A percentile compares a stretch with the other conserved stretches of the same genome.
Evolutionary conservation across 23 tunicate genomes (phyloP).

Genomic region (Styela plicata): DNA sequence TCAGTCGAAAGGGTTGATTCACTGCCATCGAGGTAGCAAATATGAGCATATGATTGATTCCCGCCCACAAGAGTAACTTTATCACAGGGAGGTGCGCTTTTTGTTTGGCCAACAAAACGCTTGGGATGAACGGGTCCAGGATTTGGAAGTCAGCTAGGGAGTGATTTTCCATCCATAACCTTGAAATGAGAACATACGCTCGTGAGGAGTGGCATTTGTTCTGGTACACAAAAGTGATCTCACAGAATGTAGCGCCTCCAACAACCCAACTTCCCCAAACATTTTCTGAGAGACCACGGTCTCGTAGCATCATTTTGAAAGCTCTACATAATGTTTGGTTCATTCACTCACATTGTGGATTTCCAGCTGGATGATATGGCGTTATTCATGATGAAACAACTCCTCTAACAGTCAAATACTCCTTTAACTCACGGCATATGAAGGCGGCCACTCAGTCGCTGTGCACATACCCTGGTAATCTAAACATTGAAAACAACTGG

Average conservation of each 20-base stretch:
- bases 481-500: background rate
- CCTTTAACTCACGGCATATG: background rate
- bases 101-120: no score
- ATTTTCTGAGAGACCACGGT: background rate
- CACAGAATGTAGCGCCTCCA: background rate
- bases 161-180: background rate
- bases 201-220: no score
- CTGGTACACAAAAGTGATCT: background rate
- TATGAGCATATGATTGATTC: no score
- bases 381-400: background rate
- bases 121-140: background rate
- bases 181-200: background rate
- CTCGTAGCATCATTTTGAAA: background rate
- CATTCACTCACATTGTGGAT: constrained; percentile 14
- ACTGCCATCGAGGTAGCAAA: no score
- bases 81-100: no score
- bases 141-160: background rate
- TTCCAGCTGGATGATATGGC: constrained; percentile 19
- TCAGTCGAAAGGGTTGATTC: no score
- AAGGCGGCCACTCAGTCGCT: constrained; percentile 1
- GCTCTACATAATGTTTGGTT: constrained; percentile 24
- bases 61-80: no score
- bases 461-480: background rate
- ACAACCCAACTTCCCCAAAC: background rate
- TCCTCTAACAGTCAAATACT: background rate